These are phyloP conservation scores for Rhinolophus sinicus DNA, from an alignment of 2,113 vertebrate genomes.

Conservation along the genomic window DNA sequence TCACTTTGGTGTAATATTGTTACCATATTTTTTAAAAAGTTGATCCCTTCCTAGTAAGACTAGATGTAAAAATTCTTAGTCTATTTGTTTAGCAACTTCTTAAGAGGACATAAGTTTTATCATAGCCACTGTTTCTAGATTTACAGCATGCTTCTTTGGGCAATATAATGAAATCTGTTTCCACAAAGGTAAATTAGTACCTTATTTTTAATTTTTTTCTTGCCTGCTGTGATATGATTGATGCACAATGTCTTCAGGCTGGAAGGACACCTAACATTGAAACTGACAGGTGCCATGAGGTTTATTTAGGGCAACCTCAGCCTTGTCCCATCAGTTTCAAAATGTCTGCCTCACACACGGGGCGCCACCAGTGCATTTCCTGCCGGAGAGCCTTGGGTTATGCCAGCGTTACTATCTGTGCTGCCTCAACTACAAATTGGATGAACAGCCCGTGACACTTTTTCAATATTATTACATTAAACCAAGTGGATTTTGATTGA, in stretches of 20 bases:
- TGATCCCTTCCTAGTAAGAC: neutral
- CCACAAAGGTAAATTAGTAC: neutral
- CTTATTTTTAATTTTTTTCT: neutral
- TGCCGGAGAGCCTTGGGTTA: slow-evolving; percentile 88
- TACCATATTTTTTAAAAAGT: neutral
- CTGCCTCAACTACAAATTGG: slow-evolving; percentile 99
- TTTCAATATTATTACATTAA: slow-evolving; percentile 99
- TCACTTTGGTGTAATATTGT: neutral
- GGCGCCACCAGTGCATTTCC: slow-evolving; percentile 79
- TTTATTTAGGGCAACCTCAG: slow-evolving; percentile 79
- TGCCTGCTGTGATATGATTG: slow-evolving; percentile 5
- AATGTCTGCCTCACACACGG: slow-evolving; percentile 79
- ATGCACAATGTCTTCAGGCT: slow-evolving; percentile 51
- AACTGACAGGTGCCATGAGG: slow-evolving; percentile 78
- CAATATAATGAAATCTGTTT: slow-evolving; percentile 9
- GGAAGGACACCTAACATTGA: slow-evolving; percentile 66
- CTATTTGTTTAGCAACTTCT: slow-evolving; percentile 18
- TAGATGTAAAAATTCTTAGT: neutral
- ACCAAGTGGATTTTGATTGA: slow-evolving; percentile 99
- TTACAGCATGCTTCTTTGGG: neutral
- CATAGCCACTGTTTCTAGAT: neutral
- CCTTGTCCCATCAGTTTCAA: slow-evolving; percentile 72
- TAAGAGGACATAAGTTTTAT: neutral
- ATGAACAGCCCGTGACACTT: slow-evolving; percentile 98
- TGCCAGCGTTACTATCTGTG: slow-evolving; percentile 92